Evolutionary conservation across 2,888 invertebrate species (phyloP), one percentile per base, ranked within the genome.

Genomic region (Perithous albicinctus): DNA sequence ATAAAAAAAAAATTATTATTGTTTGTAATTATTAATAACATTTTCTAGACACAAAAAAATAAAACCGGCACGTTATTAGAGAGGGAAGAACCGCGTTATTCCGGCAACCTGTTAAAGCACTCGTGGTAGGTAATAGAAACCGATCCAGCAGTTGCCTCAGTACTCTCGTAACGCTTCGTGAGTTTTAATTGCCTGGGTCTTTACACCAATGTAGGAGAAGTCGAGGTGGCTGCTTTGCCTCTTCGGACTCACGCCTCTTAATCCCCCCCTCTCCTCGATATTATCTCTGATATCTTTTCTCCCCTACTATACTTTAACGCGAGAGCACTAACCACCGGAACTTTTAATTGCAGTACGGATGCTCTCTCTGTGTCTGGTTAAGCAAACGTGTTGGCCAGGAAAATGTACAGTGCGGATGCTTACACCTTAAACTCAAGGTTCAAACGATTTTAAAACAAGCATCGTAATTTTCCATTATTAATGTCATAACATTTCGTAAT

Each of bases 311-410:
- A 41, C 43, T 74, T 43, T 51, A 32, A 46, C 15, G 32, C 43
- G 54, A n/a, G 63, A 72, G 56, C 77, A 51, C 70, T 75, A 63
- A 64, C 48, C 63, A 46, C 43, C 81, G 77, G 59, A 84, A 88
- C 83, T 88, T 87, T 85, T 70, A 87, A 86, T 86, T 87, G 63
- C 69, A 79, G 82, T 81, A 70, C 76, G 70, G 67, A 78, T 48
- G 64, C 46, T 32, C 66, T 66, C 29, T 32, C 76, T 76, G 48
- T 66, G 20, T 32, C 76, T 76, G 48, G 64, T 80, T 80, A 76
- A 54, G 64, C 70, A 80, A 80, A 72, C 76, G 64, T 66, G 67
- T 75, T 48, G 61, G 51, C 69, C 46, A 32, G 10, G 3, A 23
- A 18, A 38, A 41, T 38, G 23, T 63, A 32, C 29, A 8, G 29